These are phyloP conservation scores for Pelosia muscerda DNA, from an alignment of 2,888 invertebrate genomes.

Conservation along the genomic window DNA sequence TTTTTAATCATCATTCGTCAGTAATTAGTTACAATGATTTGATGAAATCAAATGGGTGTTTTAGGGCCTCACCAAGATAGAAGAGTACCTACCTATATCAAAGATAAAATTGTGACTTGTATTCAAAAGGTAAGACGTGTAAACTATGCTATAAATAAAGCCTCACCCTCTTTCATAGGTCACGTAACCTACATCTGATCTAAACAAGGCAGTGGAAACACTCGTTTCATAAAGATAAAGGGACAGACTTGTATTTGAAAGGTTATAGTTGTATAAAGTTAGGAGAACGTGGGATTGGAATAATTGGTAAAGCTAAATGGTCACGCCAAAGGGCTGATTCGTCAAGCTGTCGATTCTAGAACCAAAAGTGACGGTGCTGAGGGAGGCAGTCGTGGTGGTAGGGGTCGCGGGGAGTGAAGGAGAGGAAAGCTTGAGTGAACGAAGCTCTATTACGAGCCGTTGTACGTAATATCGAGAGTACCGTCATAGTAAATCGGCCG, in stretches of 20 bases:
- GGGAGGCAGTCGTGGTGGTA: conserved; percentile 34
- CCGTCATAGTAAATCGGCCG: conserved; percentile 77
- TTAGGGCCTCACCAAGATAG: not conserved
- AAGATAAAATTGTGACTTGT: not conserved
- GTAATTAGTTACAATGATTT: not conserved
- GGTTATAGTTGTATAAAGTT: not conserved
- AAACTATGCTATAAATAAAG: not conserved
- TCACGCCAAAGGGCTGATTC: conserved; percentile 73
- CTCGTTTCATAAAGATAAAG: not conserved
- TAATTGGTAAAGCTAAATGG: conserved; percentile 55
- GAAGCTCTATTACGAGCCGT: conserved; percentile 73
- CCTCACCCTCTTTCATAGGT: not conserved
- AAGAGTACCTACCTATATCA: not conserved
- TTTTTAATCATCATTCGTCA: not conserved
- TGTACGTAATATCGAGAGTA: conserved; percentile 74
- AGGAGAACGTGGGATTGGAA: conserved; percentile 10
- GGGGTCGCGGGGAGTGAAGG: conserved; percentile 41
- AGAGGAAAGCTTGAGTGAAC: conserved; percentile 63
- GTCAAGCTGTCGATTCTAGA: conserved; percentile 69
- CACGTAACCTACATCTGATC: not conserved
- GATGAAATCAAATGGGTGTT: too few relatives aligned
- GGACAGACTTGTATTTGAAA: not conserved
- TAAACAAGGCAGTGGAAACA: not conserved
- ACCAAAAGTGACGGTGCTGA: conserved; percentile 55
- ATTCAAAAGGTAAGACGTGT: not conserved